Evolutionary conservation across 2,113 vertebrate species (phyloP), one percentile per base, ranked within the genome.

Genomic region (Cettia cetti): DNA sequence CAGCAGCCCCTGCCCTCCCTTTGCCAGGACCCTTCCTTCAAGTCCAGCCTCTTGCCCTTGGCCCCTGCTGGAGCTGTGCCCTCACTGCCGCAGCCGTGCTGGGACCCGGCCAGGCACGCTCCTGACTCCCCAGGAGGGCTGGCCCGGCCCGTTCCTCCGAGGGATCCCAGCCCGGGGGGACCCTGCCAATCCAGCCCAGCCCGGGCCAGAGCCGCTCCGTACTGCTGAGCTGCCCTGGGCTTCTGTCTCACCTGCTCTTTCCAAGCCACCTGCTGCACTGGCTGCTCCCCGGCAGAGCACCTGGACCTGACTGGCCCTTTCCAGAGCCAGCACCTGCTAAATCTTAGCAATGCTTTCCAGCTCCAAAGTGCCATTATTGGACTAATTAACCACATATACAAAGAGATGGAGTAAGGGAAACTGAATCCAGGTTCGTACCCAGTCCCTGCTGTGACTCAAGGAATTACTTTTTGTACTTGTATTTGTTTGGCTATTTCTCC

Each of bases 201-300:
- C 35, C 28, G 8, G 15, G 42, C 61, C 47, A 1, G 42, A 35
- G 61, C 45, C 0, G 1, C 83, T 60, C 28, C 0, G 1, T 0
- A 2, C 21, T 5, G 50, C 3, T 2, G 77, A 33, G 49, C 35
- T 1, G 1, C 71, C 45, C 50, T 52, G 5, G 0, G 64, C 22
- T 61, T 10, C 66, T 13, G 49, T 10, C 65, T 60, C n/a, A 16
- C 78, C 64, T 22, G 47, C 22, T 57, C 75, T 1, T 57, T 39
- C 52, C 47, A 37, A 57, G 84, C 17, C 2, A 9, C 92, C 64
- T 24, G 75, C 70, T 39, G 49, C 76, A 24, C 72, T 26, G 69
- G n/a, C 83, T 2, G 1, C 71, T 54, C 40, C 40, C 47, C 1
- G 0, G 39, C 77, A 64, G 9, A 1, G 50, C 3, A 1, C 45